phyloP scores from a whole-genome alignment of 2,797 vertebrate species.

The Sebastes dallii region DNA sequence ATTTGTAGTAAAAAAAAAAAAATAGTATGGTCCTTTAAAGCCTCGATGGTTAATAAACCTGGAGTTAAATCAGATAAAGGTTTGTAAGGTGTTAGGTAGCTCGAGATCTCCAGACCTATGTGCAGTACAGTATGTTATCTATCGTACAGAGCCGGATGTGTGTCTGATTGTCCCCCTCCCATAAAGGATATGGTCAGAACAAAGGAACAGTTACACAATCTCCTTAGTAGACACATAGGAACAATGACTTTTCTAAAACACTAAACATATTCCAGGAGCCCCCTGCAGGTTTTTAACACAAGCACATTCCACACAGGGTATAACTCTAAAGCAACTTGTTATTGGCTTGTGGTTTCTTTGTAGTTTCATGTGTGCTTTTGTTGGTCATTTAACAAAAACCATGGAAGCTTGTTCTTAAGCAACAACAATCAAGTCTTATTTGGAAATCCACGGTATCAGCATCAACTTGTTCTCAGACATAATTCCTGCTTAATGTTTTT shows the following conservation, averaged over 20 bases:
- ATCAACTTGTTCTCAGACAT: background rate
- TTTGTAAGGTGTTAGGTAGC: background rate
- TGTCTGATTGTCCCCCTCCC: conserved; percentile 52
- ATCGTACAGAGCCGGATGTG: conserved; percentile 49
- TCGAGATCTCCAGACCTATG: conserved; percentile 36
- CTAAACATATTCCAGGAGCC: conserved; percentile 58
- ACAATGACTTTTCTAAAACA: conserved; percentile 66
- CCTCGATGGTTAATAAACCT: background rate
- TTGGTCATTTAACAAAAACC: background rate
- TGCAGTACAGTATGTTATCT: conserved; percentile 35
- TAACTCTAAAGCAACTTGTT: conserved; percentile 4
- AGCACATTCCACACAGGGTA: conserved; percentile 56
- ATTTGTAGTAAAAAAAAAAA: background rate
- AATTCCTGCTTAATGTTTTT: background rate
- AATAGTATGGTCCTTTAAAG: background rate
- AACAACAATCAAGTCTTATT: background rate
- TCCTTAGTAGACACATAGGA: conserved; percentile 44
- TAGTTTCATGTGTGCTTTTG: background rate
- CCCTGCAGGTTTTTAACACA: conserved; percentile 58
- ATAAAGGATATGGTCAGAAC: conserved; percentile 77
- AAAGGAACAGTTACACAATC: conserved; percentile 73
- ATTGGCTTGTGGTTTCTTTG: background rate
- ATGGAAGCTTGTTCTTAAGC: background rate
- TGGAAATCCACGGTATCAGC: background rate
- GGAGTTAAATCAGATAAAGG: background rate